Evolutionary conservation across 2,888 invertebrate species (phyloP).

Genomic region (Cataglyphis livida): DNA sequence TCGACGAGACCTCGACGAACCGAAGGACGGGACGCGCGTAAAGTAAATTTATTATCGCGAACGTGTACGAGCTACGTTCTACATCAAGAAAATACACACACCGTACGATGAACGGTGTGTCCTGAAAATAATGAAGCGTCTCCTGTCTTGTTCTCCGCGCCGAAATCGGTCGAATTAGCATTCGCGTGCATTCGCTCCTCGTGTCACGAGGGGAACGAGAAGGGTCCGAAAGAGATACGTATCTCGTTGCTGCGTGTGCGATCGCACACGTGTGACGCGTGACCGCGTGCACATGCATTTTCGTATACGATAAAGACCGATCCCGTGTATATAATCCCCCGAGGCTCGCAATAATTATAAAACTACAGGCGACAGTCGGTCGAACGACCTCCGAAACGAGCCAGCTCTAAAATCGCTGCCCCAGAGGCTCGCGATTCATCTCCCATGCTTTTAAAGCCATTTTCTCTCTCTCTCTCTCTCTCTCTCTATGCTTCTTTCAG

Average conservation of each 20-base stretch:
- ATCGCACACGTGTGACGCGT: conserved; percentile 56
- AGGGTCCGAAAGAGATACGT: conserved; percentile 15
- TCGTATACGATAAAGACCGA: conserved; percentile 67
- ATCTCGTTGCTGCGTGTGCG: conserved; percentile 24
- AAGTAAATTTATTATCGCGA: conserved; percentile 33
- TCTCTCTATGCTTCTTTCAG: background rate
- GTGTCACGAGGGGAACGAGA: background rate
- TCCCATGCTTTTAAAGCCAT: conserved; percentile 71
- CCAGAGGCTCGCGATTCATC: conserved; percentile 71
- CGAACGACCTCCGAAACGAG: conserved; percentile 69
- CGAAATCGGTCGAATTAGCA: conserved; percentile 17
- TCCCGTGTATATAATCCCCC: conserved; percentile 72
- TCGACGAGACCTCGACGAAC: background rate
- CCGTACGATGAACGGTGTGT: background rate
- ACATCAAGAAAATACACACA: background rate
- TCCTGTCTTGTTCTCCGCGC: background rate
- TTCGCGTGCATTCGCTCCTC: conserved; percentile 5
- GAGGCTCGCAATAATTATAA: conserved; percentile 82
- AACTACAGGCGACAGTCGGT: conserved; percentile 76
- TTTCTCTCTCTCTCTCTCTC: background rate
- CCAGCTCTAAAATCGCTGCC: conserved; percentile 72
- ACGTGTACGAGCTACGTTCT: background rate
- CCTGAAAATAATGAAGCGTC: background rate
- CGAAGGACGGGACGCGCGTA: conserved; percentile 2
- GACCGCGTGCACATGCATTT: conserved; percentile 44